These are phyloP conservation scores for Gobio occitaniae DNA, from an alignment of 2,797 vertebrate genomes.

Conservation along the genomic window DNA sequence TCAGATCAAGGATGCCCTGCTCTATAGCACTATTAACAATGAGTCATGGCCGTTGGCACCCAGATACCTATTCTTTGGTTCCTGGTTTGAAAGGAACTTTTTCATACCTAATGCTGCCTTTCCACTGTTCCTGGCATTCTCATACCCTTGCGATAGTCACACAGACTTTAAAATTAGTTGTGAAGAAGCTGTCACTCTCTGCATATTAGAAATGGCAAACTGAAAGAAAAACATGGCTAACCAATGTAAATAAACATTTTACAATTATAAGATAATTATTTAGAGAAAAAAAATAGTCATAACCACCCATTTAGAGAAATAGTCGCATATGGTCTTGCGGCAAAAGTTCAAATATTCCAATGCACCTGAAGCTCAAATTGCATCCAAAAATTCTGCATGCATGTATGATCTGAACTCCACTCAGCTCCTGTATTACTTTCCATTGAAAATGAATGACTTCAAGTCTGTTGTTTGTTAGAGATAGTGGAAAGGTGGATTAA, in stretches of 20 bases:
- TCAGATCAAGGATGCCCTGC: neutral
- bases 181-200: neutral
- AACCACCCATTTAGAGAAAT: neutral
- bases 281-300: neutral
- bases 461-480: neutral
- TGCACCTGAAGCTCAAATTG: neutral
- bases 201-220: neutral
- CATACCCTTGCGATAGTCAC: neutral
- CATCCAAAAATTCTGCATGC: neutral
- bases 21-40: neutral
- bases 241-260: neutral
- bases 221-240: neutral
- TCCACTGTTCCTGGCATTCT: neutral
- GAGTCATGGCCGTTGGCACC: neutral
- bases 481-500: neutral
- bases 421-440: neutral
- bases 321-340: neutral
- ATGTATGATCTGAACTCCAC: neutral
- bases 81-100: conserved; percentile 12
- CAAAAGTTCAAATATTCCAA: neutral
- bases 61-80: neutral
- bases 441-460: neutral
- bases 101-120: neutral
- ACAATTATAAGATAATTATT: neutral
- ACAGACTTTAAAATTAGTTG: neutral